Evolutionary conservation across 2,888 invertebrate genomes (phyloP).

Genomic region (Acleris holmiana): DNA sequence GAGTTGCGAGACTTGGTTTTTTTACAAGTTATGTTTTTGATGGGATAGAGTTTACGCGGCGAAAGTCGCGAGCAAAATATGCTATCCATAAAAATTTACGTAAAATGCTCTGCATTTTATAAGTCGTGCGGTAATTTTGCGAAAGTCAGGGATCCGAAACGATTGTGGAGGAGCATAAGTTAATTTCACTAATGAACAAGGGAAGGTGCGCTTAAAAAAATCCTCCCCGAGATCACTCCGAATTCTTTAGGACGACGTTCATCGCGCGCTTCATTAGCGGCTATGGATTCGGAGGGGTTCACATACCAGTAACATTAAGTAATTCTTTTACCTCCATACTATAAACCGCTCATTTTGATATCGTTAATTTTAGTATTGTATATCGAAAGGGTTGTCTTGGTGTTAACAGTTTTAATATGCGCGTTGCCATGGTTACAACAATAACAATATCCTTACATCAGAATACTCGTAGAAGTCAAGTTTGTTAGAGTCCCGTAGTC

Average conservation of each 20-base stretch:
- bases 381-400: no score
- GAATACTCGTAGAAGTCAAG: no score
- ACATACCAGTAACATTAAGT: constrained; percentile 49
- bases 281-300: constrained; percentile 55
- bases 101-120: constrained; percentile 10
- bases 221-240: constrained; percentile 79
- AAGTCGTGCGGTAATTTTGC: constrained; percentile 60
- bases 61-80: background rate
- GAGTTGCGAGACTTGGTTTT: no score
- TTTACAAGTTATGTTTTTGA: no score
- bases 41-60: no score
- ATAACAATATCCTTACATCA: no score
- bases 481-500: no score
- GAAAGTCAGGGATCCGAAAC: constrained; percentile 61
- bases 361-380: no score
- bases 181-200: constrained; percentile 83
- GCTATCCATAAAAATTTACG: constrained; percentile 16
- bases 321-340: no score
- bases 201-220: constrained; percentile 80
- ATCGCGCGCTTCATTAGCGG: constrained; percentile 81
- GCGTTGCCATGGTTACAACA: no score
- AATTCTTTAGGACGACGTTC: constrained; percentile 82
- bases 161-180: constrained; percentile 78
- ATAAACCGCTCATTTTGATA: no score
- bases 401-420: no score